Evolutionary conservation across 2,797 vertebrate species (phyloP), one percentile per base, ranked within the genome.

Genomic region (Macroramphosus scolopax): DNA sequence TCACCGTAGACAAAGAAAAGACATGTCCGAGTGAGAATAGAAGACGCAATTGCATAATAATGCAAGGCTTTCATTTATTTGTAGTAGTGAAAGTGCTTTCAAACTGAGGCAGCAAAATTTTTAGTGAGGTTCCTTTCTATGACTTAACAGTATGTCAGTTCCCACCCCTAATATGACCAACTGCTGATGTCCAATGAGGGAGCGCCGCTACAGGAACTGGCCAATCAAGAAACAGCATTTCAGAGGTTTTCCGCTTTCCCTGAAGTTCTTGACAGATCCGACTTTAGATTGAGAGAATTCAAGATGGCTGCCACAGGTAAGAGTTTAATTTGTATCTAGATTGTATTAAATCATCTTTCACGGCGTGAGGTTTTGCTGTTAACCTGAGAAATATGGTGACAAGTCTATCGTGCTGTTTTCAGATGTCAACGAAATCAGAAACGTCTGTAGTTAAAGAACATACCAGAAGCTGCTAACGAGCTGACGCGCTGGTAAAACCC

Each of bases 291-390:
- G 86, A 86, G 84, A 87, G 78, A 84, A 75, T 81, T 87, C 89
- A 92, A 91, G 88, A 92, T 92, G 91, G 89, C 89, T 63, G 88
- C 77, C 68, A 72, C 89, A 91, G 91, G 91, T 92, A 85, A 86
- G 87, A 75, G 72, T 85, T 81, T 63, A 80, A 83, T 77, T 63
- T 72, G 38, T 56, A 64, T 63, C 28, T 39, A 67, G 71, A 78
- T 56, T 78, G 35, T 39, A 14, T 22, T 17, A 34, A 46, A 68
- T 40, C 31, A 14, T 9, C 5, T n/a, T 37, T 15, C 3, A 15
- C 13, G 16, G 5, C 4, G 14, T 0, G 2, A 6, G 11, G 5
- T 13, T 36, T 18, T 7, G 17, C 2, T 13, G 8, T 5, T 38
- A 3, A 2, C 5, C 1, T 16, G 5, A 8, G n/a, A 12, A 7